Conservation (phyloP, 2,797 vertebrate genomes). For the Coracias cyanogaster region DNA sequence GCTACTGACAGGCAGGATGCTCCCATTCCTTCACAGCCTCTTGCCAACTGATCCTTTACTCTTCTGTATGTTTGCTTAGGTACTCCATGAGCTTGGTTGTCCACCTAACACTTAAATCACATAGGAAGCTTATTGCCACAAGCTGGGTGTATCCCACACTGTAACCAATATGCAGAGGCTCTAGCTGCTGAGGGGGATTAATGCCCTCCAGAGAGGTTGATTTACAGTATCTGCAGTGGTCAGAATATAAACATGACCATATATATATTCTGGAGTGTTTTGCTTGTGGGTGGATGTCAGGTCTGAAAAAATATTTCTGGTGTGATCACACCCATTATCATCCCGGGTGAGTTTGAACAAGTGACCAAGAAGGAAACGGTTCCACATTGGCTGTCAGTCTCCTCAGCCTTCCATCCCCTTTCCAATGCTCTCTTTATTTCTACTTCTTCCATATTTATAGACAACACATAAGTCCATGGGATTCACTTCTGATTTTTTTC, state of each 20-base stretch:
- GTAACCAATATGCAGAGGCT: background rate
- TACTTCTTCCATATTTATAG: background rate
- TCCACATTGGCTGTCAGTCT: background rate
- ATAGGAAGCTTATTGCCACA: background rate
- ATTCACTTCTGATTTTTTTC: background rate
- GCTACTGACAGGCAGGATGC: background rate
- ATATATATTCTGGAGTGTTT: background rate
- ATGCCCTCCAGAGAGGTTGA: background rate
- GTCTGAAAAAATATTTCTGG: background rate
- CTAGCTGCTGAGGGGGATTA: background rate
- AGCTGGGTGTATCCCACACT: background rate
- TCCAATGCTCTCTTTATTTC: background rate
- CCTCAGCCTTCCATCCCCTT: background rate
- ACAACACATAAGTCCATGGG: background rate
- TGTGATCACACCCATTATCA: background rate
- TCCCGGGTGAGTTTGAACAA: background rate
- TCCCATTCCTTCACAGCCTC: background rate
- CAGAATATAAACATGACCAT: background rate
- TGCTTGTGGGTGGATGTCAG: background rate
- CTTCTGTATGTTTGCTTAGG: background rate
- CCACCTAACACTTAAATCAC: background rate
- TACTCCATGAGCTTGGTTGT: background rate
- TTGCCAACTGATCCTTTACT: background rate
- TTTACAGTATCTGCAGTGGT: background rate
- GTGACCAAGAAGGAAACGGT: accelerated